These are phyloP conservation scores for Pinna nobilis DNA, from an alignment of 1,140 invertebrate species.

Conservation along the genomic window DNA sequence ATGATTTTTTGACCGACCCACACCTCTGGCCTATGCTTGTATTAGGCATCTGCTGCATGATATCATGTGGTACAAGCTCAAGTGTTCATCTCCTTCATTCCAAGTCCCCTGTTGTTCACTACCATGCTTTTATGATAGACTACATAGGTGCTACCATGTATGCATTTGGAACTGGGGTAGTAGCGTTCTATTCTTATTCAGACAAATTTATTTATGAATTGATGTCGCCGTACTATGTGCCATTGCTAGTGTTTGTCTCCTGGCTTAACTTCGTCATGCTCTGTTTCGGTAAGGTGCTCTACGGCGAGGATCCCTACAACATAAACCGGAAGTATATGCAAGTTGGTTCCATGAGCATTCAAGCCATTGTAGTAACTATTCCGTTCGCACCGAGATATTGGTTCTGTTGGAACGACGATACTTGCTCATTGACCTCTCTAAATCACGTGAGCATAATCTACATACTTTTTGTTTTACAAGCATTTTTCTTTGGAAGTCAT, in stretches of 20 bases:
- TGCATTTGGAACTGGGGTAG: slow-evolving; percentile 59
- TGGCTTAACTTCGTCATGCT: slow-evolving; percentile 53
- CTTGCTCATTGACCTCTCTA: slow-evolving; percentile 48
- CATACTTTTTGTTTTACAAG: slow-evolving; percentile 49
- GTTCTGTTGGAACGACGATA: slow-evolving; percentile 39
- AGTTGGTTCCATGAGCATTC: slow-evolving; percentile 43
- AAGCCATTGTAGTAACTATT: slow-evolving; percentile 43
- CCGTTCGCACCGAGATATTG: slow-evolving; percentile 54
- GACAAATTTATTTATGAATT: slow-evolving; percentile 35
- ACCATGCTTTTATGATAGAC: slow-evolving; percentile 65
- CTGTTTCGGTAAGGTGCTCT: slow-evolving; percentile 54
- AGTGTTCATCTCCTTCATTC: slow-evolving; percentile 66
- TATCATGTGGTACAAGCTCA: slow-evolving; percentile 51
- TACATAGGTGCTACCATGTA: slow-evolving; percentile 67
- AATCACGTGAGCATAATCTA: slow-evolving; percentile 50
- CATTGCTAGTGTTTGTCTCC: slow-evolving; percentile 50
- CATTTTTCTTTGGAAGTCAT: slow-evolving; percentile 72
- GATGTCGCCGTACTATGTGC: slow-evolving; percentile 45
- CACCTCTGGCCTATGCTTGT: slow-evolving; percentile 50
- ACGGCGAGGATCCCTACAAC: slow-evolving; percentile 47
- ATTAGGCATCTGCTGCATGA: slow-evolving; percentile 49
- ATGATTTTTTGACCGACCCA: slow-evolving; percentile 46
- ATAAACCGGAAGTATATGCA: slow-evolving; percentile 55
- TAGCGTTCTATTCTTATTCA: slow-evolving; percentile 54
- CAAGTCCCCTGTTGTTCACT: slow-evolving; percentile 62